phyloP scores from a whole-genome alignment of 2,113 vertebrate species.

The Varanus salvator region DNA sequence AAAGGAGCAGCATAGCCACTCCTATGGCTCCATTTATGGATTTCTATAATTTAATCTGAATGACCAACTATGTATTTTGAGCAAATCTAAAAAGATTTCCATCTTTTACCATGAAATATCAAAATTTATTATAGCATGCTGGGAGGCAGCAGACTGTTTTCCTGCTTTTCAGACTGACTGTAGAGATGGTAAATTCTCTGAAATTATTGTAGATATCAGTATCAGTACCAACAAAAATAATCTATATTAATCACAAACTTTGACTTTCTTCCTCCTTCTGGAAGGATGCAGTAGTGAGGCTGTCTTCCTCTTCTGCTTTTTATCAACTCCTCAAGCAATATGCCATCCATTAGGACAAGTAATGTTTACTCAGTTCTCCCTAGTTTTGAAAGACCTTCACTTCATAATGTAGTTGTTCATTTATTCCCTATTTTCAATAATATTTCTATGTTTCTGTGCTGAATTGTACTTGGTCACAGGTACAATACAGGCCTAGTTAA shows the following conservation, averaged over 20 bases:
- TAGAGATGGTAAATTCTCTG: neutral
- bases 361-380: neutral
- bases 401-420: neutral
- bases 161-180: neutral
- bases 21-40: neutral
- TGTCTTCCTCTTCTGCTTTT: neutral
- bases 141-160: neutral
- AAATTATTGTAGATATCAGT: neutral
- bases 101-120: neutral
- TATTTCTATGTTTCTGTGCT: neutral
- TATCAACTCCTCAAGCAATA: neutral
- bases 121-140: neutral
- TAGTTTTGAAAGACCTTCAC: neutral
- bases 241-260: neutral
- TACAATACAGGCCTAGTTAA: neutral
- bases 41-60: neutral
- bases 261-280: neutral
- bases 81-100: neutral
- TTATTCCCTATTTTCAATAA: neutral
- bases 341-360: neutral
- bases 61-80: neutral
- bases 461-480: neutral
- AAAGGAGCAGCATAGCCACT: neutral
- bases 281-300: neutral
- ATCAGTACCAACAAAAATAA: neutral